phyloP scores from a whole-genome alignment of 37 sponge, comb jelly and placozoan species.

The Haliclona indistincta region DNA sequence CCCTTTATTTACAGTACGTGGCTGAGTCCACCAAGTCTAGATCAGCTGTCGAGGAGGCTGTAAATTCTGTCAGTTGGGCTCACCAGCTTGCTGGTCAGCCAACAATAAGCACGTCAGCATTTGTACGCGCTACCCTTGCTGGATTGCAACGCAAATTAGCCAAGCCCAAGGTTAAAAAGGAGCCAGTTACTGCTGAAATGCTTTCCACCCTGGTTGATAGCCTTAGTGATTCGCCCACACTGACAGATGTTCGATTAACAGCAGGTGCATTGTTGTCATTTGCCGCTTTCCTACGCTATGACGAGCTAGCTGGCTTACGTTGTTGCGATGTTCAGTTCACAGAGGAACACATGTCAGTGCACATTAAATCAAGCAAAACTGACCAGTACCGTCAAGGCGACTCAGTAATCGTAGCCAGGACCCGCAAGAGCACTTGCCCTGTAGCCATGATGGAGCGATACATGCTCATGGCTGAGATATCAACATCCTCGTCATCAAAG shows the following conservation, averaged over 20 bases:
- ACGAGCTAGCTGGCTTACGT: too few relatives aligned
- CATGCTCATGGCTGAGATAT: too few relatives aligned
- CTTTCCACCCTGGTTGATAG: background rate
- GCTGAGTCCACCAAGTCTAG: background rate
- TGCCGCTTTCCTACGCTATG: too few relatives aligned
- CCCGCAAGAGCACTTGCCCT: background rate
- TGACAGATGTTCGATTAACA: background rate
- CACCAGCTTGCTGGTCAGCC: too few relatives aligned
- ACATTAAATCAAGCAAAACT: background rate
- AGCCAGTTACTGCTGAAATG: constrained; percentile 4
- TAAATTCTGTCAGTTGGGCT: too few relatives aligned
- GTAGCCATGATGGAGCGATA: too few relatives aligned
- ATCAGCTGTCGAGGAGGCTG: constrained; percentile 1
- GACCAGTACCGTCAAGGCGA: background rate
- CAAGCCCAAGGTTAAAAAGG: background rate
- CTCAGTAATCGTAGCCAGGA: background rate
- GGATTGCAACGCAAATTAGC: background rate
- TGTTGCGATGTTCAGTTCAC: too few relatives aligned
- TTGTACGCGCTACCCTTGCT: background rate
- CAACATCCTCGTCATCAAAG: too few relatives aligned
- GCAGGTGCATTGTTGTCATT: background rate
- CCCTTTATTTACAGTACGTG: background rate
- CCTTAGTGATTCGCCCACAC: background rate
- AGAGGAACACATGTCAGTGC: too few relatives aligned
- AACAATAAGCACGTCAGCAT: too few relatives aligned